phyloP scores from a whole-genome alignment of 2,888 invertebrate genomes.

The Creontiades dilutus region DNA sequence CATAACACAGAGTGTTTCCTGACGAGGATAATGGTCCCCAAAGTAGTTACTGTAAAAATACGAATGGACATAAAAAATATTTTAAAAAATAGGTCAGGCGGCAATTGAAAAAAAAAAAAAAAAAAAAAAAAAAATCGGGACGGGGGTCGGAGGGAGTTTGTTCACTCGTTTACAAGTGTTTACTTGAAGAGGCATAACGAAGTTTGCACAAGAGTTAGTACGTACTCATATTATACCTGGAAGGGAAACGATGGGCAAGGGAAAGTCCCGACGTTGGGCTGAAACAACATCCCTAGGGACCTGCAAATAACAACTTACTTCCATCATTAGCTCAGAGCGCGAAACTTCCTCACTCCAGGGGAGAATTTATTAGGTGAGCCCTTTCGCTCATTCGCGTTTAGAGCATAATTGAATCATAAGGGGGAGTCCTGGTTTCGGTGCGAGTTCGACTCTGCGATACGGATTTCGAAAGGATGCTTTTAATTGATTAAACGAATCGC shows the following conservation, averaged over 20 bases:
- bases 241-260: conserved; percentile 33
- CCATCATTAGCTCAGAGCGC: conserved; percentile 36
- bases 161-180: conserved; percentile 47
- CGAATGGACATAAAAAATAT: background rate
- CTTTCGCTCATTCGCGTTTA: background rate
- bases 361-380: background rate
- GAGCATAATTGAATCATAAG: too few species aligned
- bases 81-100: background rate
- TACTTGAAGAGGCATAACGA: conserved; percentile 52
- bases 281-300: conserved; percentile 56
- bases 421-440: too few species aligned
- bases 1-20: background rate
- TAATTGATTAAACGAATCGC: too few species aligned
- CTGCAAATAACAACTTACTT: conserved; percentile 46
- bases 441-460: too few species aligned
- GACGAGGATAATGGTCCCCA: background rate
- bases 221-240: conserved; percentile 46
- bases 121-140: too few species aligned
- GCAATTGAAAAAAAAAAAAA: conserved; percentile 37
- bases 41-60: background rate
- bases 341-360: background rate
- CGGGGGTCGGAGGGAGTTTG: background rate
- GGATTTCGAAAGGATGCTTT: too few species aligned
- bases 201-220: conserved; percentile 59
- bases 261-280: conserved; percentile 18